Evolutionary conservation across 92 coral and sea anemone genomes (phyloP), one percentile per base, ranked within the genome.

Genomic region (Phymanthus crucifer): DNA sequence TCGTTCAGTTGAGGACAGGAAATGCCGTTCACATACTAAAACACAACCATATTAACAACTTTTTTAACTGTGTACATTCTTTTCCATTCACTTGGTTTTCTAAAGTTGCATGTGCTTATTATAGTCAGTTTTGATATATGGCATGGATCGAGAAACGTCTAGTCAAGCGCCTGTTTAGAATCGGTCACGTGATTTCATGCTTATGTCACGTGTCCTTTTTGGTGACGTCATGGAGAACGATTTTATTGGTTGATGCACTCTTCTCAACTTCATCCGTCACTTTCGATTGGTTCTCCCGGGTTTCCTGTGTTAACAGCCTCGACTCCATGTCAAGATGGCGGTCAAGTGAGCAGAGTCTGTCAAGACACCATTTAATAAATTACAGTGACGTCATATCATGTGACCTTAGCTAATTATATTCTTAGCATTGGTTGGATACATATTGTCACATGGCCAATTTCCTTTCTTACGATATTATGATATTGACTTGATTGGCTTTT

Each of bases 61-160:
- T 64, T 77, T 65, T 38, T 32, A 68, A 38, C 6, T 0, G 29
- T 54, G 18, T 54, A 61, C 68, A 61, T 61, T 61, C 68, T 7
- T 61, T 61, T 61, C 24, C 32, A 75, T 61, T 47, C 78, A 74
- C 35, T 23, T 64, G 80, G 4, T 52, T 54, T 75, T 75, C 80
- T 54, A 75, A 75, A 75, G 64, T 0, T 5, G 48, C 18, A 11
- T 61, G 33, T n/a, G n/a, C n/a, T n/a, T n/a, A n/a, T n/a, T n/a
- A n/a, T n/a, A n/a, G n/a, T 61, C 68, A 27, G 32, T 61, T 61
- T 61, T 18, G 16, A 6, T 21, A n/a, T n/a, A 21, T 61, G 68
- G 14, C 68, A 29, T 2, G 68, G 68, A 61, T 7, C 33, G 68
- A 61, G 34, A 29, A 24, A 61, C 68, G 34, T 21, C 27, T 61